Percentiles rank a stretch among this genome's conserved stretches.
Evolutionary conservation across 2,113 vertebrate genomes (phyloP).

Genomic region (Okapia johnstoni): DNA sequence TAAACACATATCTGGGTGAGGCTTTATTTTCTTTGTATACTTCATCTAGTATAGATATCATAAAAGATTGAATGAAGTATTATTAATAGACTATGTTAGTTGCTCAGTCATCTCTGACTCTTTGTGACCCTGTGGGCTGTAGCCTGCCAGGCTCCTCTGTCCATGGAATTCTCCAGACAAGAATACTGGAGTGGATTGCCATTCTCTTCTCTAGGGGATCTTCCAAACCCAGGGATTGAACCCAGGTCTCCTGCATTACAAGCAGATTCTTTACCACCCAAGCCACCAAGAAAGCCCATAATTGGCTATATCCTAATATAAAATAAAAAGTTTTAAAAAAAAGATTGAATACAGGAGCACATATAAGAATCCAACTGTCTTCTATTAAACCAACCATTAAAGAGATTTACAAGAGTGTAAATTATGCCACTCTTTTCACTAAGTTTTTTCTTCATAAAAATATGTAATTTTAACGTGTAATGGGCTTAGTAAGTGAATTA

Average conservation of each 20-base stretch:
- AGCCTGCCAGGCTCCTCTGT: not conserved
- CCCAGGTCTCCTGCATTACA: not conserved
- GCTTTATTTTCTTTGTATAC: conserved; percentile 41
- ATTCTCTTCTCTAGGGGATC: not conserved
- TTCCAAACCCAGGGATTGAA: not conserved
- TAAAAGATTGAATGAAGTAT: conserved; percentile 6
- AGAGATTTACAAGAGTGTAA: conserved; percentile 26
- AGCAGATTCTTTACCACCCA: not conserved
- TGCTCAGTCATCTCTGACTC: not conserved
- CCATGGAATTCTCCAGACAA: not conserved
- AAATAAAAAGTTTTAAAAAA: not conserved
- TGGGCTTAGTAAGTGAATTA: not conserved
- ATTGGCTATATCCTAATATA: not conserved
- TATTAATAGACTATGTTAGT: not conserved
- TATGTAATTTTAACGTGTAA: not conserved
- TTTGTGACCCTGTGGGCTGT: not conserved
- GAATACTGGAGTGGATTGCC: not conserved
- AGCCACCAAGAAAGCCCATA: not conserved
- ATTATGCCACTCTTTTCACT: not conserved
- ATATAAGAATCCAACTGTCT: conserved; percentile 50
- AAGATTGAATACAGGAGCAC: not conserved
- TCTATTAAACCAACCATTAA: conserved; percentile 34
- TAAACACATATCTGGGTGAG: conserved; percentile 40
- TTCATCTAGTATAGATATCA: conserved; percentile 50
- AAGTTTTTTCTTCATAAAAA: conserved; percentile 5